Evolutionary conservation across 1,140 invertebrate genomes (phyloP), one percentile per base, ranked within the genome.

Genomic region (Aphis gossypii): DNA sequence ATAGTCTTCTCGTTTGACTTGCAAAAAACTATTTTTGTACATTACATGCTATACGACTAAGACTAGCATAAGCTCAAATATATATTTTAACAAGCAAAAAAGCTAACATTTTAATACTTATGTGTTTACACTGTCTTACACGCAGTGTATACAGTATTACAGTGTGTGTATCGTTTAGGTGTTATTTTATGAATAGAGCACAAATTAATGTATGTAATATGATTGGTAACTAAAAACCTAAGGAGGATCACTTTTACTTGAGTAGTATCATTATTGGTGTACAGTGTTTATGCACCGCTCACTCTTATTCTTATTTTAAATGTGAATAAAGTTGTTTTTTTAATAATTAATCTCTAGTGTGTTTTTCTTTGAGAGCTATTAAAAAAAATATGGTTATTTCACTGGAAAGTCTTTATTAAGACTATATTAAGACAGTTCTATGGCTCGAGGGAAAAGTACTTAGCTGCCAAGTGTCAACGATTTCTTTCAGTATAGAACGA

Each of bases 331-430:
- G 60, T 76, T 76, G 18, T 76, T 76, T 46, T 46, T 76, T 76
- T 76, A 76, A 68, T n/a, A 68, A 76, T 76, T 76, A n/a, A 76
- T 76, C 60, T 76, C 60, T 18, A 76, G 60, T 76, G n/a, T n/a
- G 60, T n/a, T 76, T 76, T 76, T 76, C 14, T 76, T 76, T n/a
- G n/a, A 76, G 14, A 76, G 60, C 11, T 76, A 76, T 76, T 76
- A 76, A 76, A 76, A n/a, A 30, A 76, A 76, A 51, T 35, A 76
- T 76, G n/a, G 30, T n/a, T 76, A 76, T 76, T 76, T 68, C 14
- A 18, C 14, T n/a, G n/a, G 60, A 76, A 76, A 76, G 30, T 76
- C 60, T 76, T 76, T 35, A 35, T 35, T 35, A 35, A n/a, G n/a
- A n/a, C 14, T 76, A 76, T 76, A 76, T n/a, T 76, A 76, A 76